Evolutionary conservation across 2,113 vertebrate genomes (phyloP), one percentile per base, ranked within the genome.

Genomic region (Aplodontia rufa): DNA sequence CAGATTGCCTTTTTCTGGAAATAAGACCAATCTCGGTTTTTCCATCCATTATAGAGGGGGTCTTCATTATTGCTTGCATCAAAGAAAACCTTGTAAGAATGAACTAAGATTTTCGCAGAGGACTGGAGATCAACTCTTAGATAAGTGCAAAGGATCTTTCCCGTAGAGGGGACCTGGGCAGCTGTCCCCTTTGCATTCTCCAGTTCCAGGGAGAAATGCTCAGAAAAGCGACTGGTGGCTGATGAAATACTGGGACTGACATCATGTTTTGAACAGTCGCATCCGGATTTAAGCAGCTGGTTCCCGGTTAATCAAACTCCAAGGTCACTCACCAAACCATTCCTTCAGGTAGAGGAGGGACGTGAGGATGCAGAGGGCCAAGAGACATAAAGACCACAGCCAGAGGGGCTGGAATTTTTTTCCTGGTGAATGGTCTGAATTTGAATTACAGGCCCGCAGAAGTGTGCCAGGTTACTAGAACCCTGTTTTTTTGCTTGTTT

Each of bases 11-110:
- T 95, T 80, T 84, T 40, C 55, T 53, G 86, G 60, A 83, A 96
- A 91, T 69, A 62, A 17, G 69, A 93, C 58, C 62, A 53, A 89
- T 49, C 35, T 97, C 83, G 49, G 74, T 66, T 94, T 97, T 96
- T 95, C 94, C 94, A 78, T 35, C 74, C 35, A 81, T 87, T 85
- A 97, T 94, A 86, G 74, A 80, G 84, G 40, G 40, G 51, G 55
- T 74, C 42, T 80, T 87, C 87, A 95, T 83, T 51, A 96, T 24
- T 87, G 51, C 62, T 87, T 78, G 62, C 53, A 84, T 94, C 76
- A 53, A n/a, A 95, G 91, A 68, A 95, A 87, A 93, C n/a, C 58
- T 92, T 92, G 55, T 32, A 85, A 87, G 47, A 68, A 93, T 66
- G 16, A 86, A 85, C 37, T 91, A 68, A 88, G 28, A 20, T 55